Conservation (phyloP, 1,140 invertebrate species). For the Samia ricini region DNA sequence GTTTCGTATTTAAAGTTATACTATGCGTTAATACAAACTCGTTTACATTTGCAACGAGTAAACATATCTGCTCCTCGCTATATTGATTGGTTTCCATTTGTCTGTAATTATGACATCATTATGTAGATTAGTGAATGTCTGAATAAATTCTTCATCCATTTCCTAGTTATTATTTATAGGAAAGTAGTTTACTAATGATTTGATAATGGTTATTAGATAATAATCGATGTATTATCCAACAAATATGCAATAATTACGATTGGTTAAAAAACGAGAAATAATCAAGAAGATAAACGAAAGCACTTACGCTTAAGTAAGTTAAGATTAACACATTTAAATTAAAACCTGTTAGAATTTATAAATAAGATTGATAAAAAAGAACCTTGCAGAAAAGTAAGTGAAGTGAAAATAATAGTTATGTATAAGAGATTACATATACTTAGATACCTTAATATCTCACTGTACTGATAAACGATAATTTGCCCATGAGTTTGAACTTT, state of each 20-base stretch:
- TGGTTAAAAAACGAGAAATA: too few relatives aligned
- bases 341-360: too few relatives aligned
- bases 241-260: too few relatives aligned
- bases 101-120: conserved; percentile 40
- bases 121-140: not conserved
- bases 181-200: not conserved
- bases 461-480: conserved; percentile 74
- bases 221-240: not conserved
- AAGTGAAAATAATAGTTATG: too few relatives aligned
- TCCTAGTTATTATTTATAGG: not conserved
- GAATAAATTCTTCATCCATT: too few relatives aligned
- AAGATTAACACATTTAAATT: too few relatives aligned
- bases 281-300: too few relatives aligned
- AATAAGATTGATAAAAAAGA: not conserved
- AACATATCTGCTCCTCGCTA: conserved; percentile 66
- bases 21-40: conserved; percentile 75
- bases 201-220: not conserved
- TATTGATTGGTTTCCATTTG: conserved; percentile 56
- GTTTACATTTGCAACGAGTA: conserved; percentile 71
- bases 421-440: not conserved
- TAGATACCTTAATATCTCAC: conserved; percentile 70
- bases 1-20: conserved; percentile 75
- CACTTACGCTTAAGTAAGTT: too few relatives aligned
- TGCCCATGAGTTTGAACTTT: conserved; percentile 77
- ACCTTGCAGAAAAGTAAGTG: not conserved